Evolutionary conservation across 2,113 vertebrate genomes (phyloP).

Genomic region (Dromiciops gliroides): DNA sequence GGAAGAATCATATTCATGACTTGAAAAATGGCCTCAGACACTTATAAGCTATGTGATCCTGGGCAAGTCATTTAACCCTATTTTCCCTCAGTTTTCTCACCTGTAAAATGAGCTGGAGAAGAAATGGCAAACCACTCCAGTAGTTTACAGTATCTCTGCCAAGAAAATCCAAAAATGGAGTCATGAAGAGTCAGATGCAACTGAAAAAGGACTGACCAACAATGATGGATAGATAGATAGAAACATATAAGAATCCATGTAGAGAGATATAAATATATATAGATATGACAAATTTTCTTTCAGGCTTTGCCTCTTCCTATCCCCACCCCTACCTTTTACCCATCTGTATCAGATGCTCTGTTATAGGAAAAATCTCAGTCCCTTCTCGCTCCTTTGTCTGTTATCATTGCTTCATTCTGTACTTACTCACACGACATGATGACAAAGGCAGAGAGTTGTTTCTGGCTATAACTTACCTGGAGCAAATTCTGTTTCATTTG

Average conservation of each 20-base stretch:
- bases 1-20: not conserved
- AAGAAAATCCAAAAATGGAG: not conserved
- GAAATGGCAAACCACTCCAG: not conserved
- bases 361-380: not conserved
- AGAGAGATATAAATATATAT: not conserved
- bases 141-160: not conserved
- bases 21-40: not conserved
- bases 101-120: not conserved
- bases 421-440: constrained; percentile 11
- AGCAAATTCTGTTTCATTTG: constrained; percentile 55
- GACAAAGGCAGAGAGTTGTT: constrained; percentile 53
- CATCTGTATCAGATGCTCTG: not conserved
- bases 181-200: not conserved
- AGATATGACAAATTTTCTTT: not conserved
- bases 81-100: not conserved
- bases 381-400: not conserved
- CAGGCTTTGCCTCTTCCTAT: not conserved
- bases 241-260: not conserved
- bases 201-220: not conserved
- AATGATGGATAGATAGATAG: not conserved
- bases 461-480: constrained; percentile 20
- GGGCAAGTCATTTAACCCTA: not conserved
- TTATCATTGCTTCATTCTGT: constrained; percentile 13
- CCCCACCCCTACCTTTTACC: not conserved
- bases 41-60: not conserved